Conservation (phyloP, 2,888 invertebrate species). For the Stictocephala bisonia region DNA sequence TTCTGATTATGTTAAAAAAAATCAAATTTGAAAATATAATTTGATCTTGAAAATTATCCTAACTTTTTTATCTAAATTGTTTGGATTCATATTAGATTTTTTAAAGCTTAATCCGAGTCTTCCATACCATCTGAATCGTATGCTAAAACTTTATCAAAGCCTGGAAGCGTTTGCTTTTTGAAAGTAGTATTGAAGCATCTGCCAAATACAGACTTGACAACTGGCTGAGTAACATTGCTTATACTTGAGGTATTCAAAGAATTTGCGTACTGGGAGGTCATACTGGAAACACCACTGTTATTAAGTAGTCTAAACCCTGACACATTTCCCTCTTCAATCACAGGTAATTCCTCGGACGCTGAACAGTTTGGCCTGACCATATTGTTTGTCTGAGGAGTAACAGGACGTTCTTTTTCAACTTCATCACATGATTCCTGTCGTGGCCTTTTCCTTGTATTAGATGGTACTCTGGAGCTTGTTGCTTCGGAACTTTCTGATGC, state of each 20-base stretch:
- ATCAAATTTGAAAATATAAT: too few species aligned
- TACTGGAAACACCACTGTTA: not conserved
- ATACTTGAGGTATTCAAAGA: not conserved
- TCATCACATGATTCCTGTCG: not conserved
- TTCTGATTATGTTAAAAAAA: too few species aligned
- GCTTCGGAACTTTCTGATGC: constrained; percentile 10
- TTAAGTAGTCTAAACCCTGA: not conserved
- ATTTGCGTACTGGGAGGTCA: constrained; percentile 4
- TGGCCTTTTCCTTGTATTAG: constrained; percentile 12
- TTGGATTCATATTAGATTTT: too few species aligned
- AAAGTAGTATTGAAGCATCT: constrained; percentile 41
- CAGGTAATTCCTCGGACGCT: not conserved
- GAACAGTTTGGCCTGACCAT: not conserved
- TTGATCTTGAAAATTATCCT: not conserved
- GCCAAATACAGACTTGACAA: constrained; percentile 28
- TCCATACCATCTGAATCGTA: constrained; percentile 48
- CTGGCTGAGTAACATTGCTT: not conserved
- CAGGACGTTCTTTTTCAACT: not conserved
- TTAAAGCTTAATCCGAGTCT: constrained; percentile 42
- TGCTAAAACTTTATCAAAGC: constrained; percentile 41
- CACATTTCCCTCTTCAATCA: not conserved
- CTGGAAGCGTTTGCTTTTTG: constrained; percentile 30
- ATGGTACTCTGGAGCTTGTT: not conserved
- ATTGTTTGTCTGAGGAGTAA: not conserved
- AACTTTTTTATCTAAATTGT: too few species aligned